Percentiles rank a stretch among this genome's conserved stretches.
These are phyloP conservation scores for Xerus inauris DNA, from an alignment of 2,113 vertebrate species.

Conservation along the genomic window DNA sequence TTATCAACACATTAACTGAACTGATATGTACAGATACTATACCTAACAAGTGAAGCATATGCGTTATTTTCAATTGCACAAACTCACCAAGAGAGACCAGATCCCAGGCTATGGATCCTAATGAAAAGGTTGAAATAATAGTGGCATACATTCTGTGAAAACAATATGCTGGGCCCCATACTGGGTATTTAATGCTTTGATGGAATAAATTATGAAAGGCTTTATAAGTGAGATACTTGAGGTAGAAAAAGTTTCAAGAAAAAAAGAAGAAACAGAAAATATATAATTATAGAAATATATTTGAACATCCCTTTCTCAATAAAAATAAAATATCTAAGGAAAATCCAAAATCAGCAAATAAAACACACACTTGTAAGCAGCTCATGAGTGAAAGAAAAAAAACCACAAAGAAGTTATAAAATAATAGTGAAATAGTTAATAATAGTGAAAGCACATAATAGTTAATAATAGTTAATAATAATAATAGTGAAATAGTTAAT, in stretches of 20 bases:
- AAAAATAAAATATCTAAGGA: conserved; percentile 13
- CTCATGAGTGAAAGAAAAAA: conserved; percentile 9
- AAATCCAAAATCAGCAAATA: conserved; percentile 10
- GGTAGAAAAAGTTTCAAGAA: neutral
- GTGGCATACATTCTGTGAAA: neutral
- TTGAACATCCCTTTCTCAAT: neutral
- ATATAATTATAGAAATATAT: neutral
- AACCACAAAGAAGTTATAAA: conserved; percentile 17
- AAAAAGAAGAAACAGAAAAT: too few relatives aligned
- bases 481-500: neutral
- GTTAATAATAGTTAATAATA: neutral
- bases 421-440: neutral
- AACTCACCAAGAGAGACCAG: neutral
- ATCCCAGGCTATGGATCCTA: neutral
- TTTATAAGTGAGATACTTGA: neutral
- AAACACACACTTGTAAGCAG: neutral
- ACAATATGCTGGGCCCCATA: neutral
- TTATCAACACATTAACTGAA: neutral
- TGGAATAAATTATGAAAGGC: neutral
- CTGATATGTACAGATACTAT: neutral
- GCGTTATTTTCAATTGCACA: neutral
- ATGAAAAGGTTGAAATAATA: conserved; percentile 33
- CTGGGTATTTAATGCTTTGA: neutral
- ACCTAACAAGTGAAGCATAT: neutral
- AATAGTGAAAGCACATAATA: neutral